Evolutionary conservation across 2,888 invertebrate species (phyloP).

Genomic region (Drosophila mimica): DNA sequence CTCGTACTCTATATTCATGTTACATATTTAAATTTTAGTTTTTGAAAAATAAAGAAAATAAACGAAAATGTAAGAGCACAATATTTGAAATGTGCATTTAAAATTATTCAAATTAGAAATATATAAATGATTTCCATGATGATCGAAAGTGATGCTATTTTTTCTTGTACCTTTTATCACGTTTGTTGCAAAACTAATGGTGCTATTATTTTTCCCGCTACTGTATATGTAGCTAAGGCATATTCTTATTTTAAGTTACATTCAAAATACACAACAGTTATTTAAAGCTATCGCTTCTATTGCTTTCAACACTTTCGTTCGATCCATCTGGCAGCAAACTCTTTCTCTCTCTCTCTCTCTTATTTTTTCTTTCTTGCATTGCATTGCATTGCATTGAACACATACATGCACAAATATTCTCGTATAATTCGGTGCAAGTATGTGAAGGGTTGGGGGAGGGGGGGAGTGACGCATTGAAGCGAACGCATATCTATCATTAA

Average conservation of each 20-base stretch:
- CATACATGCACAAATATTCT: slow-evolving; percentile 57
- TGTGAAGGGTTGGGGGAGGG: neutral
- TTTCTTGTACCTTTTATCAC: neutral
- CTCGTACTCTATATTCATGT: neutral
- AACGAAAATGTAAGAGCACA: too few species aligned
- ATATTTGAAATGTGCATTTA: neutral
- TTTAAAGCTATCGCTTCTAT: slow-evolving; percentile 2
- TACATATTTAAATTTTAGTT: neutral
- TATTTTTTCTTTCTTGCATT: neutral
- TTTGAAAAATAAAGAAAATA: too few species aligned
- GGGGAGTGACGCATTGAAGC: slow-evolving; percentile 67
- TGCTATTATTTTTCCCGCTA: neutral
- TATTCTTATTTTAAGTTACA: neutral
- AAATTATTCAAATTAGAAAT: neutral
- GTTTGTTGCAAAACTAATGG: neutral
- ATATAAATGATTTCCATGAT: neutral
- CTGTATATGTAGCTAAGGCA: neutral
- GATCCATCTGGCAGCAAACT: slow-evolving; percentile 2
- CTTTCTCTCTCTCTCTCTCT: neutral
- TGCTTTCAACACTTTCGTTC: neutral
- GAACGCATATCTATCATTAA: slow-evolving; percentile 80
- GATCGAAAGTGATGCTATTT: neutral
- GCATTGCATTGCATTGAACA: neutral
- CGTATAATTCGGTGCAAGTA: slow-evolving; percentile 57
- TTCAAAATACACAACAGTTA: neutral